Conservation (phyloP, 2,888 invertebrate genomes). For the Caenorhabditis sp. region DNA sequence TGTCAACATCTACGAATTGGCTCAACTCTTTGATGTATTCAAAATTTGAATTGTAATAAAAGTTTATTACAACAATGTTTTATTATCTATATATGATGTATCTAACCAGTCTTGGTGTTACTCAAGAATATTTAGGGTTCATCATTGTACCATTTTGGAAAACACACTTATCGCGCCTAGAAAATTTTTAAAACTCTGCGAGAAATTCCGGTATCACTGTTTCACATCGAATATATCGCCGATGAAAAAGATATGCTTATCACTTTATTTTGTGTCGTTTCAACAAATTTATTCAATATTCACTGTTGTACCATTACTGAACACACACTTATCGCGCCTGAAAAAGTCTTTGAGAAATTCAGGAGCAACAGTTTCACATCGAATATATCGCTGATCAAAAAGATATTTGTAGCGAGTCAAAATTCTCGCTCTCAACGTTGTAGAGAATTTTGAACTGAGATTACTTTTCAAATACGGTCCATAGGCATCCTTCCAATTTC, state of each 20-base stretch:
- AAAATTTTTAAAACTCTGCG: not conserved
- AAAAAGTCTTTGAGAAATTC: not conserved
- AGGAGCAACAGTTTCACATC: not conserved
- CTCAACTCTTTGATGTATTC: slow-evolving; percentile 34
- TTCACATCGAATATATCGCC: not conserved
- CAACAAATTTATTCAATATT: too few species aligned
- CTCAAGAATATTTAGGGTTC: too few species aligned
- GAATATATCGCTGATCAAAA: not conserved
- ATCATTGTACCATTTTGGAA: not conserved
- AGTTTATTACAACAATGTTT: not conserved
- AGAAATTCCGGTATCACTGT: not conserved
- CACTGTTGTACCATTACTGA: not conserved
- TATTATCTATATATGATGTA: not conserved
- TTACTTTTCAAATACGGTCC: too few species aligned
- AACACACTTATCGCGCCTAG: not conserved
- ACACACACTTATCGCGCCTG: not conserved
- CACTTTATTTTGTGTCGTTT: too few species aligned
- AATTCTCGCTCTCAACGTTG: too few species aligned
- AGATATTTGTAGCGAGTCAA: not conserved
- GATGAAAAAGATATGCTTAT: not conserved
- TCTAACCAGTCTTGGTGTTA: too few species aligned
- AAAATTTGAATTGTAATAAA: slow-evolving; percentile 22
- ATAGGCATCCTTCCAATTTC: too few species aligned
- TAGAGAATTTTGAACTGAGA: too few species aligned
- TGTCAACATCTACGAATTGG: slow-evolving; percentile 26